Conservation (phyloP, 2,113 vertebrate genomes). For the Trachemys scripta region DNA sequence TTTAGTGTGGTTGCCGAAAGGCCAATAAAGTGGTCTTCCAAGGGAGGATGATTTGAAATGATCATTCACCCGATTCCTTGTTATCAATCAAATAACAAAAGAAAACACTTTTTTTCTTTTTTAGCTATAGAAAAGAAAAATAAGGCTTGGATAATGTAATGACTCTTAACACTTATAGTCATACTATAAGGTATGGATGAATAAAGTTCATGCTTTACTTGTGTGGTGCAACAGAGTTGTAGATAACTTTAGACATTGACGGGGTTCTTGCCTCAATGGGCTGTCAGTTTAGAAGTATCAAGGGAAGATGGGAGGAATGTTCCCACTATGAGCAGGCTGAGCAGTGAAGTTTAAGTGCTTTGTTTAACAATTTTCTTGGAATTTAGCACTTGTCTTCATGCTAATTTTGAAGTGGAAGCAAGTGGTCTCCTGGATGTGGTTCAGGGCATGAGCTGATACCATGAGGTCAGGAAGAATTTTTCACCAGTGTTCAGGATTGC, state of each 20-base stretch:
- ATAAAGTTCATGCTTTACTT: background rate
- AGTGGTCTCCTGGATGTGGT: constrained; percentile 1
- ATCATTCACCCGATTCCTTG: background rate
- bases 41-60: background rate
- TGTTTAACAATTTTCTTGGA: background rate
- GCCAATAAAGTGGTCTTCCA: background rate
- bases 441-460: constrained; percentile 7
- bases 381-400: background rate
- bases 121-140: background rate
- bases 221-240: background rate
- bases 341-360: background rate
- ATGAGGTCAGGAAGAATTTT: background rate
- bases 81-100: background rate
- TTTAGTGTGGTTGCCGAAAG: background rate
- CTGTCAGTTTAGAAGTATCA: background rate
- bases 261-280: background rate
- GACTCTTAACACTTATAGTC: background rate
- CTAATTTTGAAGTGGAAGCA: constrained; percentile 16
- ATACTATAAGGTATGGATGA: background rate
- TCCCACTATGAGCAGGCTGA: background rate
- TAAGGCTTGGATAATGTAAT: background rate
- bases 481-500: background rate
- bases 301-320: background rate
- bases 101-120: background rate
- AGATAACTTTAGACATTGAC: background rate